Conservation (phyloP, 2,113 vertebrate species). For the Lepus timidus region DNA sequence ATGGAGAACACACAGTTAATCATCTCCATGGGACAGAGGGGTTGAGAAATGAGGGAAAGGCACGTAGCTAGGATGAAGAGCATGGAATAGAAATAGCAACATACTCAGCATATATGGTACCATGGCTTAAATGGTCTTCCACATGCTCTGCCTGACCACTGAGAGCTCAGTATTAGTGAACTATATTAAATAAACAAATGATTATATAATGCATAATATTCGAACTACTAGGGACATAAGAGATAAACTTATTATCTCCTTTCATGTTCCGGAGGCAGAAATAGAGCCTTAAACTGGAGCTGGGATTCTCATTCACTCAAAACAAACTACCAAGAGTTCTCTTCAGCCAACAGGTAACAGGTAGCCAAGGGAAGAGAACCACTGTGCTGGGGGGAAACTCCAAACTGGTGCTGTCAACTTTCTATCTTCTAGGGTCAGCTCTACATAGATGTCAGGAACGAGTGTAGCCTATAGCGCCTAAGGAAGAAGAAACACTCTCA, state of each 20-base stretch:
- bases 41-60: neutral
- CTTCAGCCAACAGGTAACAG: neutral
- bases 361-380: neutral
- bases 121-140: neutral
- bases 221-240: neutral
- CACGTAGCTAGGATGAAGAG: neutral
- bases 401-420: neutral
- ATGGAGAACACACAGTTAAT: neutral
- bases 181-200: neutral
- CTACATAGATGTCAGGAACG: neutral
- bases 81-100: neutral
- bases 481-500: conserved; percentile 32
- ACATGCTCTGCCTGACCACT: neutral
- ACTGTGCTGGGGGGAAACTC: neutral
- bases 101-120: neutral
- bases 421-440: neutral
- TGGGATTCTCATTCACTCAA: neutral
- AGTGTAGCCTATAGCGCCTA: neutral
- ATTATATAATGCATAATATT: neutral
- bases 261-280: neutral
- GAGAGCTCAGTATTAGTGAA: neutral
- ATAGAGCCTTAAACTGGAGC: neutral
- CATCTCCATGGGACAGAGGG: neutral
- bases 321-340: neutral
- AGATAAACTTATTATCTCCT: neutral